These are phyloP conservation scores for Anthopleura sola DNA, from an alignment of 64 coral and sea anemone species.

Conservation along the genomic window DNA sequence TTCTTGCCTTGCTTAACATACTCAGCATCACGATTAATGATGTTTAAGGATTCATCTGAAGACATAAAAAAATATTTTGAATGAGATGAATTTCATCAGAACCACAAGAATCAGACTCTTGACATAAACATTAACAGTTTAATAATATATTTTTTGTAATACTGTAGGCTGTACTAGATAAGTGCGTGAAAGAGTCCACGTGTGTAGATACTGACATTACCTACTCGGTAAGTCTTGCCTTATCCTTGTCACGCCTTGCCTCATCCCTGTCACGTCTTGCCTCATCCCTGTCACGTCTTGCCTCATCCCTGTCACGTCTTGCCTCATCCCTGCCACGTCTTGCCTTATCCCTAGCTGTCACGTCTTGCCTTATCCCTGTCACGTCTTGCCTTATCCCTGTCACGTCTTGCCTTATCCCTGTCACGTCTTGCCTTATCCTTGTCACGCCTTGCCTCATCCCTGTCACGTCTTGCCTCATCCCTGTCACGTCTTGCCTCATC, in stretches of 20 bases:
- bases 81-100: too few species aligned
- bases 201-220: slow-evolving; percentile 45
- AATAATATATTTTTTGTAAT: not conserved
- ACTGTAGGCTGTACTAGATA: slow-evolving; percentile 44
- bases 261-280: not conserved
- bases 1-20: too few species aligned
- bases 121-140: too few species aligned
- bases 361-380: not conserved
- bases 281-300: not conserved
- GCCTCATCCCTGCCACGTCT: not conserved
- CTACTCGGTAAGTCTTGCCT: slow-evolving; percentile 26
- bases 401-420: not conserved
- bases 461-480: not conserved
- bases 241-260: not conserved
- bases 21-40: too few species aligned
- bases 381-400: not conserved
- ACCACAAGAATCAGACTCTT: too few species aligned
- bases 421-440: not conserved
- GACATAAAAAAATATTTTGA: too few species aligned
- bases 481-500: not conserved
- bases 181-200: slow-evolving; percentile 41
- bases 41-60: too few species aligned
- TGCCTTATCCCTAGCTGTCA: not conserved
- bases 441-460: too few species aligned
- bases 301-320: not conserved